A percentile compares a stretch with the other conserved stretches of the same genome.
Conservation (phyloP, 1,140 invertebrate species). For the Hormaphis cornu region DNA sequence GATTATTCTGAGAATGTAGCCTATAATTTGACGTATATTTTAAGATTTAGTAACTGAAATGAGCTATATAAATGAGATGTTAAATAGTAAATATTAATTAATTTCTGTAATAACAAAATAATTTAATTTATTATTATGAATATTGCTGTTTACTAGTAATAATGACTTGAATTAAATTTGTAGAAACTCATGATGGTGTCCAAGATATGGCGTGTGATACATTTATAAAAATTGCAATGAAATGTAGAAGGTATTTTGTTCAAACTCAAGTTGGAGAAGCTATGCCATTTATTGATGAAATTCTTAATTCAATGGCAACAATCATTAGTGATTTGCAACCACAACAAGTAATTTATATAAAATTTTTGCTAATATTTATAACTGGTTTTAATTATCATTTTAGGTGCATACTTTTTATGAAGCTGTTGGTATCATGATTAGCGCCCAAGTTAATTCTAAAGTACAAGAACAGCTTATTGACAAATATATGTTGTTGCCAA, state of each 20-base stretch:
- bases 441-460: conserved; percentile 79
- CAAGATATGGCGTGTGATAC: conserved; percentile 99
- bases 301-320: conserved; percentile 86
- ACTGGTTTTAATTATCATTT: conserved; percentile 30
- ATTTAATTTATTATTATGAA: no score
- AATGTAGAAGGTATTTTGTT: conserved; percentile 96
- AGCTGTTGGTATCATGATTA: conserved; percentile 98
- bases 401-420: conserved; percentile 99
- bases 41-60: no score
- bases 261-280: conserved; percentile 91
- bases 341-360: conserved; percentile 60
- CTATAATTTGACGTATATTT: no score
- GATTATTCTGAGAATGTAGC: no score
- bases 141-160: no score
- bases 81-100: no score
- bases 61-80: no score
- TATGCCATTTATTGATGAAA: conserved; percentile 98
- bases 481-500: conserved; percentile 94
- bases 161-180: no score
- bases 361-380: not conserved
- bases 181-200: conserved; percentile 98
- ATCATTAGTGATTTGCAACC: conserved; percentile 98
- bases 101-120: no score
- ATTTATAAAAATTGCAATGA: conserved; percentile 99
- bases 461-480: conserved; percentile 90